These are phyloP conservation scores for Acanthornis magna DNA, from an alignment of 2,797 vertebrate species.

Conservation along the genomic window DNA sequence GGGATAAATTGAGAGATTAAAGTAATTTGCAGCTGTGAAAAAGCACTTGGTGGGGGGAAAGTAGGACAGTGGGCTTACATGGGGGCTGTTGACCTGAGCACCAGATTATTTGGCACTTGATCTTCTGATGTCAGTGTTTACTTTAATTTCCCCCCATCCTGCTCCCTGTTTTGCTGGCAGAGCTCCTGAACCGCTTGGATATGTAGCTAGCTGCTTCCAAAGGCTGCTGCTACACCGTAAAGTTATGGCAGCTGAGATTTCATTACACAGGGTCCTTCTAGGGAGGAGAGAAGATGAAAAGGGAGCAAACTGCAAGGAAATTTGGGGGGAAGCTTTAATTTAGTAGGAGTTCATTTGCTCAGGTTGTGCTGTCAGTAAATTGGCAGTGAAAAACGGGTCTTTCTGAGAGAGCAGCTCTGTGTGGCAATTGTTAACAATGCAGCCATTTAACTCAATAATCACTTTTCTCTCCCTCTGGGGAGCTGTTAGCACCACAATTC, in stretches of 20 bases:
- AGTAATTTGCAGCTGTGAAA: conserved; percentile 18
- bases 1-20: neutral
- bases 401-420: neutral
- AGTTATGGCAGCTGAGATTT: neutral
- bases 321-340: neutral
- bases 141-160: rapidly evolving
- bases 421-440: conserved; percentile 55
- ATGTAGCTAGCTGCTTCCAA: neutral
- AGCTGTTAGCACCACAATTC: conserved; percentile 50
- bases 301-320: neutral
- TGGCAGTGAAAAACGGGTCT: conserved; percentile 41
- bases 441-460: conserved; percentile 69
- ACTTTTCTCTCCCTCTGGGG: conserved; percentile 63
- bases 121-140: neutral
- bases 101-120: neutral
- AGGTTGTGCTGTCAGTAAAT: conserved; percentile 1
- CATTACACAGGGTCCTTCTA: neutral
- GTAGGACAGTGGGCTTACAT: neutral
- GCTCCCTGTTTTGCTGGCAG: neutral
- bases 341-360: conserved; percentile 3
- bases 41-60: neutral
- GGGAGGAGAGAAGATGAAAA: neutral
- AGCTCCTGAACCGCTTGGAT: neutral
- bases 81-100: neutral
- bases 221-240: neutral